Evolutionary conservation across 2,888 invertebrate species (phyloP).

Genomic region (Myopa testacea): DNA sequence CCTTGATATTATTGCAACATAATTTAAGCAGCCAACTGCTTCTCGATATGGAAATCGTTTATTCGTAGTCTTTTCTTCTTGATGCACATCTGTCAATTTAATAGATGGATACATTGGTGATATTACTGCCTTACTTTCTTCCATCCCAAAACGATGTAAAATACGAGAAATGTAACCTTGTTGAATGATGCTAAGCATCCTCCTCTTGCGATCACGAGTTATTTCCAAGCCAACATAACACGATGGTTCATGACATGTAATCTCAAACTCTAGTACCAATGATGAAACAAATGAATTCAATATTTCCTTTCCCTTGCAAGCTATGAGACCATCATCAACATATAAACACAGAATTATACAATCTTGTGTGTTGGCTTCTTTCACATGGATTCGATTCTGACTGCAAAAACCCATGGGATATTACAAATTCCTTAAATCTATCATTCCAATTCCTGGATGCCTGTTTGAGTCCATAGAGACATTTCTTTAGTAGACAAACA

Average conservation of each 20-base stretch:
- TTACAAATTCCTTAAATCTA: constrained; percentile 31
- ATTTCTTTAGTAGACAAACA: constrained; percentile 43
- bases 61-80: background rate
- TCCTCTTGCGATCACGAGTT: constrained; percentile 11
- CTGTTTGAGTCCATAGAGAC: constrained; percentile 43
- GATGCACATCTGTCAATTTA: background rate
- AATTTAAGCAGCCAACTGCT: constrained; percentile 10
- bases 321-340: constrained; percentile 50
- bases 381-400: constrained; percentile 31
- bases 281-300: constrained; percentile 7
- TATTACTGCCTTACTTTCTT: constrained; percentile 11
- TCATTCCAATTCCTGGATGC: constrained; percentile 38
- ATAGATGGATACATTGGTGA: constrained; percentile 6
- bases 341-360: constrained; percentile 47
- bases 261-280: constrained; percentile 20
- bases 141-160: constrained; percentile 7
- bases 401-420: constrained; percentile 23
- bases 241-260: background rate
- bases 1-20: background rate
- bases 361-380: constrained; percentile 9
- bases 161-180: constrained; percentile 14
- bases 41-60: constrained; percentile 14
- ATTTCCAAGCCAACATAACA: constrained; percentile 28
- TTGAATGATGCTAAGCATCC: constrained; percentile 18
- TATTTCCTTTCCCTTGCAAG: constrained; percentile 23